Evolutionary conservation across 2,113 vertebrate species (phyloP).

Genomic region (Corvus hawaiiensis): DNA sequence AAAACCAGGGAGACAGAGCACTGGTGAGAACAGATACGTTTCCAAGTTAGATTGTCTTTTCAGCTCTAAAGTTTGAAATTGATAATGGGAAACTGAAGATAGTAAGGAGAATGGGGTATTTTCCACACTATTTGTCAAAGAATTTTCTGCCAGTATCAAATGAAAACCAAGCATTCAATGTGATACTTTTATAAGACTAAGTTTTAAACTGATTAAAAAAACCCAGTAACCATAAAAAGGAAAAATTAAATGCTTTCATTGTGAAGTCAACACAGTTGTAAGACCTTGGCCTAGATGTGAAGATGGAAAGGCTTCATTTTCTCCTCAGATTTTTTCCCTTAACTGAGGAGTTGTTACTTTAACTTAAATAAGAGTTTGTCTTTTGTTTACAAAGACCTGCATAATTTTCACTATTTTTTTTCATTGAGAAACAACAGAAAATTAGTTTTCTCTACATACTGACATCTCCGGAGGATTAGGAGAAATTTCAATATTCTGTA

Average conservation of each 20-base stretch:
- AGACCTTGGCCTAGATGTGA: not conserved
- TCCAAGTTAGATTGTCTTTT: not conserved
- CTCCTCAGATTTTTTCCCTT: not conserved
- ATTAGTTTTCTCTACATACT: not conserved
- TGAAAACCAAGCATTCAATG: not conserved
- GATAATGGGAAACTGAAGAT: not conserved
- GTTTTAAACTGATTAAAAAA: not conserved
- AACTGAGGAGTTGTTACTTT: not conserved
- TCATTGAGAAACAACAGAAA: not conserved
- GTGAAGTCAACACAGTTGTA: not conserved
- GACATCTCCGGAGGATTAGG: not conserved
- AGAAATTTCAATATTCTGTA: not conserved
- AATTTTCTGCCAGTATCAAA: not conserved
- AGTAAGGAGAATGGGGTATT: not conserved
- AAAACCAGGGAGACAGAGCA: not conserved
- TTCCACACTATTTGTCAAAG: not conserved
- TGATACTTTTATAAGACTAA: not conserved
- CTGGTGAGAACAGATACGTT: not conserved
- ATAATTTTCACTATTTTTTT: not conserved
- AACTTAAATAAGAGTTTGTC: not conserved
- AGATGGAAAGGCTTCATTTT: not conserved
- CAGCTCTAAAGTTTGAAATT: not conserved
- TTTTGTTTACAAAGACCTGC: not conserved
- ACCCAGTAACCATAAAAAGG: not conserved
- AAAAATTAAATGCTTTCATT: not conserved